These are phyloP conservation scores for Nycticryphes semicollaris DNA, from an alignment of 2,113 vertebrate species.

Conservation along the genomic window DNA sequence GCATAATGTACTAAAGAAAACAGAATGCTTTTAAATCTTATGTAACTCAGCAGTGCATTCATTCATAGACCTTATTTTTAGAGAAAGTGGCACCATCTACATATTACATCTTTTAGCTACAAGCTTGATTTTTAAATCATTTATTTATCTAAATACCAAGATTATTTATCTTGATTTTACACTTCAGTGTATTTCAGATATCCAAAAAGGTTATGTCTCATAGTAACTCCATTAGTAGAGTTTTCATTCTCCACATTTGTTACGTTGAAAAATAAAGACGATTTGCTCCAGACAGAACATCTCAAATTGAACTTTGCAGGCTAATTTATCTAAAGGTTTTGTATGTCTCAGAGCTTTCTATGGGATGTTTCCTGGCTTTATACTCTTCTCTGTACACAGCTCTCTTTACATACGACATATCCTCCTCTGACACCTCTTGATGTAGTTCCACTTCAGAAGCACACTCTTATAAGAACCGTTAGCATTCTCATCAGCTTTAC, in stretches of 20 bases:
- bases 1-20: background rate
- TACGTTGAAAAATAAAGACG: background rate
- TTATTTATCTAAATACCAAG: background rate
- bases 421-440: background rate
- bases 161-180: background rate
- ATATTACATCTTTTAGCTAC: background rate
- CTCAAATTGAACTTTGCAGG: background rate
- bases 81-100: background rate
- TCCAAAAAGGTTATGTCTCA: background rate
- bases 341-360: background rate
- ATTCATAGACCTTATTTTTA: background rate
- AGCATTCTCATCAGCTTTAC: background rate
- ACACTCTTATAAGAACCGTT: background rate
- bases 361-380: background rate
- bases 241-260: background rate
- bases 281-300: background rate
- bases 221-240: background rate
- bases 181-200: background rate
- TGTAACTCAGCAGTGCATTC: background rate
- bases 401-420: background rate
- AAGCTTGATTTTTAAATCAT: background rate
- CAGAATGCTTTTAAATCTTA: background rate
- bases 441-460: background rate
- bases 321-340: background rate
- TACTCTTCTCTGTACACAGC: background rate